Evolutionary conservation across 2,797 vertebrate genomes (phyloP), one percentile per base, ranked within the genome.

Genomic region (Bradypodion ventrale): DNA sequence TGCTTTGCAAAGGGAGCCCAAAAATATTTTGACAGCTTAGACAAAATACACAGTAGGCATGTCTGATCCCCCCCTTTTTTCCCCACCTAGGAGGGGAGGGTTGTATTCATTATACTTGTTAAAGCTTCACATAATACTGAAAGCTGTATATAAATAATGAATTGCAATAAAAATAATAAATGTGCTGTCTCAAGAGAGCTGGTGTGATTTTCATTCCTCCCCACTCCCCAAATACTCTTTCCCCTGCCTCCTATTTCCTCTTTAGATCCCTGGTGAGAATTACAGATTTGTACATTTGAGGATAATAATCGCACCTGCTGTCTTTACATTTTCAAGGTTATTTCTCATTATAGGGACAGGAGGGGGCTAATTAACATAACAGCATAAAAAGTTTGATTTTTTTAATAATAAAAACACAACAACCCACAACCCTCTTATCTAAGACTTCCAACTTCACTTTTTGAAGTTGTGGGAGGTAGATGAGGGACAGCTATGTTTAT

Each of bases 291-390:
- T 49, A 68, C 82, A 59, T 77, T 44, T 42, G 49, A 35, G 63
- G 74, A 5, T 76, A 68, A 40, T 12, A n/a, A 44, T 40, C 37
- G 12, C 29, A 83, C 74, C 49, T 69, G 49, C 75, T 83, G 82
- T 27, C n/a, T 77, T 59, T 69, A 76, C 37, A 76, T 83, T 83
- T 83, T 69, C 37, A 69, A 77, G 63, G 82, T 59, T 83, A 69
- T 76, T 69, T 68, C 63, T 83, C 82, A 77, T 83, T 83, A 76
- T 6, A n/a, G 35, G 59, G 82, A 69, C 74, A 49, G 56, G 52
- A 77, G 49, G 65, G 56, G 63, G 49, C 49, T 83, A 56, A 83
- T 83, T 83, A 83, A 49, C 19, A 44, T 60, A 81, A 72, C 12
- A 60, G 16, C 79, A 76, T 19, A 59, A n/a, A n/a, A 75, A 56